phyloP scores from a whole-genome alignment of 2,113 vertebrate genomes.

The Seriola aureovittata region DNA sequence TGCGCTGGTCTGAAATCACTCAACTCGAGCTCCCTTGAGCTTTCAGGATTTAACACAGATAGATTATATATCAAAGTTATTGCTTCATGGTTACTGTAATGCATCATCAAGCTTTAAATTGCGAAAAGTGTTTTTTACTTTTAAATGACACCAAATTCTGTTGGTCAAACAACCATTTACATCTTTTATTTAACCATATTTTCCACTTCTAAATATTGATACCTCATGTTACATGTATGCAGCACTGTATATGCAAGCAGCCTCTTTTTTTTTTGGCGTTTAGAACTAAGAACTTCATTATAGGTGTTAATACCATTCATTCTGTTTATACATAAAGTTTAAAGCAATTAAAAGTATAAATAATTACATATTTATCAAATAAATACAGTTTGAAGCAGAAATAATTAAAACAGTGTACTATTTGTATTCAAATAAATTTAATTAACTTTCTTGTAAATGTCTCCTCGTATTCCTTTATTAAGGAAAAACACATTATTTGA shows the following conservation, averaged over 20 bases:
- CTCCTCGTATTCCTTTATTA: too few relatives aligned
- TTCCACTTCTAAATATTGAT: background rate
- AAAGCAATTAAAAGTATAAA: too few relatives aligned
- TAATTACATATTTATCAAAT: too few relatives aligned
- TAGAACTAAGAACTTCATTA: too few relatives aligned
- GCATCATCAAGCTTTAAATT: background rate
- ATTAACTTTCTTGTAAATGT: too few relatives aligned
- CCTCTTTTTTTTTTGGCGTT: too few relatives aligned
- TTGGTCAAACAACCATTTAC: background rate
- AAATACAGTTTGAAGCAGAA: too few relatives aligned
- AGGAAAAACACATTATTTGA: too few relatives aligned
- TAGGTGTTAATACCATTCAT: too few relatives aligned
- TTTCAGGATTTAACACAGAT: background rate
- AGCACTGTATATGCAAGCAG: background rate
- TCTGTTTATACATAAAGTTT: too few relatives aligned
- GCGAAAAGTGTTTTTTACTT: background rate
- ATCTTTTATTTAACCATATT: background rate
- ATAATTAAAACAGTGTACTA: too few relatives aligned
- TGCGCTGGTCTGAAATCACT: conserved; percentile 11
- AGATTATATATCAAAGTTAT: background rate
- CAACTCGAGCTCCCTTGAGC: background rate
- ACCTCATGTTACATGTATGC: background rate
- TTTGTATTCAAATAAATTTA: too few relatives aligned
- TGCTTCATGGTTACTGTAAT: background rate
- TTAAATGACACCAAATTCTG: background rate